Evolutionary conservation across 2,797 vertebrate genomes (phyloP), one percentile per base, ranked within the genome.

Genomic region (Morus bassanus): DNA sequence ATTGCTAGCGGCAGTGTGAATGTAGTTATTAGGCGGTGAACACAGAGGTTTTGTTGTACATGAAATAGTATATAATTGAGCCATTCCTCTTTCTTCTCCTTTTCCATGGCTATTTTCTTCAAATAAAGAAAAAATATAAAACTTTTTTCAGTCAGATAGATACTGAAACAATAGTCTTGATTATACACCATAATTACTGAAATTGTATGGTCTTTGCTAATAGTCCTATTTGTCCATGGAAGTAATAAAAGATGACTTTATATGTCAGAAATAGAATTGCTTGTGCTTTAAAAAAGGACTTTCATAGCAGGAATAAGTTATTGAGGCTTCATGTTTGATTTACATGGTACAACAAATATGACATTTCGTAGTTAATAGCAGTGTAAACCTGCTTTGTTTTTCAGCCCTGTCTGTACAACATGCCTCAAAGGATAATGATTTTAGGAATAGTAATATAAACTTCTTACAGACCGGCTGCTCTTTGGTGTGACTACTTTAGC

Each of bases 91-190:
- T 54, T 76, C 6, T 61, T 89, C 28, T 84, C 5, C 2, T 82
- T 92, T 89, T 95, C 78, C 16, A 39, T 27, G 57, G 16, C 56
- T 89, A 4, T 91, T 95, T 94, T 77, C 35, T 88, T 87, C 33
- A 81, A 80, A 68, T 93, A 92, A 72, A 86, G 73, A 69, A 85
- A 88, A 91, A 89, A 64, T 6, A 79, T 18, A 51, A 79, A 79
- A 43, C 37, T 16, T 28, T 91, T 73, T 90, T 60, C 17, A 59
- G 70, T 93, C 43, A 25, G 77, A 41, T 39, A 41, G 51, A 73
- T 92, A 67, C 48, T 37, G 46, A 82, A 91, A 86, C 77, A 95
- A 53, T 93, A 50, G 75, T 72, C 63, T 85, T 95, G 82, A 89
- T 95, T 95, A 56, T 89, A 86, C 7, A 24, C 16, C 74, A 28